These are phyloP conservation scores for Halesus radiatus DNA, from an alignment of 1,140 invertebrate genomes.

Conservation along the genomic window DNA sequence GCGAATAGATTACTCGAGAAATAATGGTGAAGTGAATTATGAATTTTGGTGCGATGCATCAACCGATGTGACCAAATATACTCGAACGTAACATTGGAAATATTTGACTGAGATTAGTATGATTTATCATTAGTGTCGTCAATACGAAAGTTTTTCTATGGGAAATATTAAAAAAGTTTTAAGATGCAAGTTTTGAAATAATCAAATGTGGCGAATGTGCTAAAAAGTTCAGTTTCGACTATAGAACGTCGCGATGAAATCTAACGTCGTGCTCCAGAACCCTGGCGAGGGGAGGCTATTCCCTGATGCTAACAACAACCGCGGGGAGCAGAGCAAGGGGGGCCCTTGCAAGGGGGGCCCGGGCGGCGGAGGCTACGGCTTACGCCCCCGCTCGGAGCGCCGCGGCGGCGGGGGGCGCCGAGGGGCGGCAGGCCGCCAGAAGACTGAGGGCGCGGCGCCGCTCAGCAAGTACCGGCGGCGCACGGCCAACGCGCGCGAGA, in stretches of 20 bases:
- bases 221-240: neutral
- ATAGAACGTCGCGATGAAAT: conserved; percentile 43
- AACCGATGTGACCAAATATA: neutral
- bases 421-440: conserved; percentile 59
- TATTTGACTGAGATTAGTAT: neutral
- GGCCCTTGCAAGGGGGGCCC: conserved; percentile 60
- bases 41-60: conserved; percentile 9
- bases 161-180: no score
- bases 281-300: conserved; percentile 29
- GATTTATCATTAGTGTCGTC: neutral
- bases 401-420: conserved; percentile 44
- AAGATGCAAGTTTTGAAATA: neutral
- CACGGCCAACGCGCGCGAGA: conserved; percentile 89
- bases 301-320: conserved; percentile 52
- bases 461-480: conserved; percentile 91
- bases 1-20: neutral
- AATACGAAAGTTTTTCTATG: no score
- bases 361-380: conserved; percentile 62
- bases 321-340: conserved; percentile 59
- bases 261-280: conserved; percentile 41
- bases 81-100: no score
- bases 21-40: neutral
- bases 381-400: conserved; percentile 62
- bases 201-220: neutral
- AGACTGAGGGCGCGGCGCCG: conserved; percentile 71